A percentile compares a stretch with the other conserved stretches of the same genome.
These are phyloP conservation scores for Myodes glareolus DNA, from an alignment of 2,113 vertebrate species.

Conservation along the genomic window DNA sequence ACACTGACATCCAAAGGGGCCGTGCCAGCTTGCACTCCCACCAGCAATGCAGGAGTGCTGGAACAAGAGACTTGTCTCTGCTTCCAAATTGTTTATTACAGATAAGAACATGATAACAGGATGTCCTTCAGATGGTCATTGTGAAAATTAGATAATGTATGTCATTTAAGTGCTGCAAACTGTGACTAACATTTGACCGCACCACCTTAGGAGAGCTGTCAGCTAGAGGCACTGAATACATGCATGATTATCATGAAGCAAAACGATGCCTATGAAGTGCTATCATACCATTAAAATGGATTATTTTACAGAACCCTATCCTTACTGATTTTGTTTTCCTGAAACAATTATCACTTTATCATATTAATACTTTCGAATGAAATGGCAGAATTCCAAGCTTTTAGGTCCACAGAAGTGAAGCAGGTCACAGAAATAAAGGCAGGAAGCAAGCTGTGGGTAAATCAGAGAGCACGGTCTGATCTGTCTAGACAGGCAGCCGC, in stretches of 20 bases:
- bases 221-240: neutral
- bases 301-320: neutral
- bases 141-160: neutral
- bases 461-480: neutral
- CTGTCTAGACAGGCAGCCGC: neutral
- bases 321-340: conserved; percentile 2
- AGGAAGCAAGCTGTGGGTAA: neutral
- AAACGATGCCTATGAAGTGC: neutral
- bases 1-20: too few relatives aligned
- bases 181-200: neutral
- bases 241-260: neutral
- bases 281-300: neutral
- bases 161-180: neutral
- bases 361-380: neutral
- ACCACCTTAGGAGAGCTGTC: neutral
- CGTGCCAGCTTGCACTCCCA: too few relatives aligned
- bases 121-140: neutral
- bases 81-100: neutral
- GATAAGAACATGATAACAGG: neutral
- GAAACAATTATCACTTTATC: neutral
- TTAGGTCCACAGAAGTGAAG: neutral
- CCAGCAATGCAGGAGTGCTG: too few relatives aligned
- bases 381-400: neutral
- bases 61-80: neutral
- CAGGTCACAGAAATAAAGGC: neutral